Conservation (phyloP, 2,113 vertebrate species). For the Eurypyga helias region DNA sequence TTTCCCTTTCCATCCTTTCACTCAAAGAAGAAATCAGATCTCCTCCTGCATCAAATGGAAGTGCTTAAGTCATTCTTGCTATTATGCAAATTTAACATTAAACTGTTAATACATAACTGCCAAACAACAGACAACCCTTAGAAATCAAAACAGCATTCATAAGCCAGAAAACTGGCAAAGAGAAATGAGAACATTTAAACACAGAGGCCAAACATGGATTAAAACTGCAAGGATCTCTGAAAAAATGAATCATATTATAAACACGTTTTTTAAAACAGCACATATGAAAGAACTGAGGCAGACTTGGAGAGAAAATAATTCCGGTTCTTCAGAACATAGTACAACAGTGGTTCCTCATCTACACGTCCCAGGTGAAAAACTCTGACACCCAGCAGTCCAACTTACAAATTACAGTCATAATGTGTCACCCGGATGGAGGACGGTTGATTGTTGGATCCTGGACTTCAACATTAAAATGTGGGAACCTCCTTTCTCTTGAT, state of each 20-base stretch:
- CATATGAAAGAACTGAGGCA: background rate
- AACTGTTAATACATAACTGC: constrained; percentile 25
- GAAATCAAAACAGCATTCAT: background rate
- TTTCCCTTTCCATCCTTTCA: background rate
- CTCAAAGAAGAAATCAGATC: background rate
- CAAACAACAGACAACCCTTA: background rate
- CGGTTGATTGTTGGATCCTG: background rate
- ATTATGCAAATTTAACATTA: constrained; percentile 26
- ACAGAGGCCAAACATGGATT: background rate
- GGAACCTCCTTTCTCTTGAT: background rate
- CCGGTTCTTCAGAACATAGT: background rate
- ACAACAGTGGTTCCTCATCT: background rate
- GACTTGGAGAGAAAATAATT: background rate
- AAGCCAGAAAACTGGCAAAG: background rate
- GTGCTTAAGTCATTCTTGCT: background rate
- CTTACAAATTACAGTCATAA: background rate
- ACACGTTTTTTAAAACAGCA: background rate
- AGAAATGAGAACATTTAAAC: background rate
- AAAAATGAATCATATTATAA: background rate
- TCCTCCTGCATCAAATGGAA: background rate
- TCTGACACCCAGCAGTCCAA: background rate
- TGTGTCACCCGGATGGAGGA: background rate
- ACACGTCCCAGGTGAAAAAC: background rate
- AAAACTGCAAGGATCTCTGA: background rate
- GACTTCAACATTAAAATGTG: background rate